A percentile compares a stretch with the other conserved stretches of the same genome.
Evolutionary conservation across 2,888 invertebrate genomes (phyloP).

Genomic region (Andrena minutula): DNA sequence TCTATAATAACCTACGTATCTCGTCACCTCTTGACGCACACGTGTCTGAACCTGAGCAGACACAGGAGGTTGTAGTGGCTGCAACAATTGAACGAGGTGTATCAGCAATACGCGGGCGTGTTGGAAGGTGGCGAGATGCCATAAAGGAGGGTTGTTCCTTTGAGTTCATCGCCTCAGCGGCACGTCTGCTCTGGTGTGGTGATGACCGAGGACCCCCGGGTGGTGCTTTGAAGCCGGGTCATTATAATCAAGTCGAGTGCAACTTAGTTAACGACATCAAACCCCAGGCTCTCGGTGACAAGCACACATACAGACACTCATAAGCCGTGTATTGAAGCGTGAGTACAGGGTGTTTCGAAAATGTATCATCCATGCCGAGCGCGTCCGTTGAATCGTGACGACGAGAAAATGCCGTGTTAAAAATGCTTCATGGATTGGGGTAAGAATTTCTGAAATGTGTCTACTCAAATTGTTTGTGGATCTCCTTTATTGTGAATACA

Average conservation of each 20-base stretch:
- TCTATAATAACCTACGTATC: constrained; percentile 16
- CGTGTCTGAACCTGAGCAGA: background rate
- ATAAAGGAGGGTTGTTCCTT: constrained; percentile 58
- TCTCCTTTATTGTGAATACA: background rate
- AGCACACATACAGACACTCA: background rate
- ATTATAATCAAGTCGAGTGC: constrained; percentile 78
- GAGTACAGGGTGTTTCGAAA: constrained; percentile 9
- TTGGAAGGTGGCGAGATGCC: constrained; percentile 21
- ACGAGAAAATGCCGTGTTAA: background rate
- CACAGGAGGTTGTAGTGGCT: background rate
- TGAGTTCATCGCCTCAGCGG: constrained; percentile 52
- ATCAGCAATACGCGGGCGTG: constrained; percentile 17
- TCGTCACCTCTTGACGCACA: constrained; percentile 14
- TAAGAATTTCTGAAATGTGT: background rate
- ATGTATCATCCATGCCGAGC: background rate
- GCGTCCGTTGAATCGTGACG: background rate
- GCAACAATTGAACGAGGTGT: constrained; percentile 10
- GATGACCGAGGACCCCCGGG: constrained; percentile 59
- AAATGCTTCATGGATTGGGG: background rate
- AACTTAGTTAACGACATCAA: constrained; percentile 77
- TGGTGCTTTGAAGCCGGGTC: constrained; percentile 74
- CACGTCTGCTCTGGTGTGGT: constrained; percentile 38
- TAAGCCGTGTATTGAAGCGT: constrained; percentile 23
- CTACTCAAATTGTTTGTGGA: background rate
- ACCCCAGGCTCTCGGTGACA: constrained; percentile 63